These are phyloP conservation scores for Pedicia rivosa DNA, from an alignment of 2,888 invertebrate species.

Conservation along the genomic window DNA sequence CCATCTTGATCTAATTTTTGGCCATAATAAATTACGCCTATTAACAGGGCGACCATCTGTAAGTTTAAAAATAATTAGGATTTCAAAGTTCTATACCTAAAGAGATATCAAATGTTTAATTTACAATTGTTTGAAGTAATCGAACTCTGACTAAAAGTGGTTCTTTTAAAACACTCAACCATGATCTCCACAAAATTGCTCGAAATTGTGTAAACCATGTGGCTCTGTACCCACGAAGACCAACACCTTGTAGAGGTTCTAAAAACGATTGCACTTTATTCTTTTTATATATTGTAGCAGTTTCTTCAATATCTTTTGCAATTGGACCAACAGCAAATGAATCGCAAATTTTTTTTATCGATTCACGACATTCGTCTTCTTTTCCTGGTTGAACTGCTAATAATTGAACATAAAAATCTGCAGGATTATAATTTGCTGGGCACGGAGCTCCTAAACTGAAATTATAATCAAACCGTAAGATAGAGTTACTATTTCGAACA, in stretches of 20 bases:
- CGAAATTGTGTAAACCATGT: slow-evolving; percentile 78
- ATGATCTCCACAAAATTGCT: slow-evolving; percentile 81
- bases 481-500: neutral
- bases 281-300: neutral
- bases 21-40: slow-evolving; percentile 76
- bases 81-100: no score
- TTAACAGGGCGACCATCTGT: slow-evolving; percentile 77
- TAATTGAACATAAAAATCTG: slow-evolving; percentile 83
- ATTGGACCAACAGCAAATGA: slow-evolving; percentile 36
- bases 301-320: neutral
- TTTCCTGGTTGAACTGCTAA: slow-evolving; percentile 72
- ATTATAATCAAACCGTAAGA: slow-evolving; percentile 13
- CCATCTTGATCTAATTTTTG: slow-evolving; percentile 71
- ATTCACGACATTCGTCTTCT: slow-evolving; percentile 62
- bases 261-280: slow-evolving; percentile 3
- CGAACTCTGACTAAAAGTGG: slow-evolving; percentile 81
- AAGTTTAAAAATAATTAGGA: slow-evolving; percentile 13
- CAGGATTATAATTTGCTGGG: slow-evolving; percentile 84
- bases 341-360: slow-evolving; percentile 64
- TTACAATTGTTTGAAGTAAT: slow-evolving; percentile 74
- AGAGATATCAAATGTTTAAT: neutral
- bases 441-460: slow-evolving; percentile 63
- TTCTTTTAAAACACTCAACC: slow-evolving; percentile 77
- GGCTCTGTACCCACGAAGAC: slow-evolving; percentile 46
- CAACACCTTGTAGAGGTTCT: slow-evolving; percentile 9